Evolutionary conservation across 1,140 invertebrate species (phyloP), one percentile per base, ranked within the genome.

Genomic region (Littorina saxatilis): DNA sequence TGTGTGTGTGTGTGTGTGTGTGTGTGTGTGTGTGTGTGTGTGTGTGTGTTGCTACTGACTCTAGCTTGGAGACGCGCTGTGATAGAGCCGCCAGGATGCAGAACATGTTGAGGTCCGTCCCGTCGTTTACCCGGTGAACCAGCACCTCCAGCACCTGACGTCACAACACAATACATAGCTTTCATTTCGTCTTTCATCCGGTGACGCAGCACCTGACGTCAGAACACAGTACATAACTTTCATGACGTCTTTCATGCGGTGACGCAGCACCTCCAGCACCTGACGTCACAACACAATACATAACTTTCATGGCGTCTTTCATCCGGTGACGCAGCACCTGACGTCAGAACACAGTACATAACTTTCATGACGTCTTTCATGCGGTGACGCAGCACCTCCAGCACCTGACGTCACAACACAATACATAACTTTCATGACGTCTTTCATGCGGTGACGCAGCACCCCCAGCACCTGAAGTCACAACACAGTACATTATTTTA

Each of bases 11-110:
- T n/a, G n/a, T n/a, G n/a, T n/a, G n/a, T n/a, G n/a, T n/a, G n/a
- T n/a, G n/a, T n/a, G n/a, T n/a, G n/a, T n/a, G n/a, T n/a, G n/a
- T n/a, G n/a, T n/a, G n/a, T 50, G 47, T 50, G 20, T 9, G 20
- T 55, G 15, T 78, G n/a, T n/a, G n/a, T n/a, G n/a, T n/a, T n/a
- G n/a, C n/a, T n/a, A 88, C 90, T 90, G 84, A 92, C 91, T 92
- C 90, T 77, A 92, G 74, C n/a, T 87, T 77, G 47, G 87, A 80
- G 13, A 92, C 90, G 73, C 85, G 86, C 39, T 89, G 87, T 40
- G 90, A 91, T 11, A 92, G 82, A 35, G 91, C 91, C 80, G 89
- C 89, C 68, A 91, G 74, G 1, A 91, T 85, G 29, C 89, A 89
- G 83, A 92, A 92, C 37, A 90, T 66, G 79, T 90, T 89, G 77